Evolutionary conservation across 2,888 invertebrate genomes (phyloP).

Genomic region (Stramonita haemastoma): DNA sequence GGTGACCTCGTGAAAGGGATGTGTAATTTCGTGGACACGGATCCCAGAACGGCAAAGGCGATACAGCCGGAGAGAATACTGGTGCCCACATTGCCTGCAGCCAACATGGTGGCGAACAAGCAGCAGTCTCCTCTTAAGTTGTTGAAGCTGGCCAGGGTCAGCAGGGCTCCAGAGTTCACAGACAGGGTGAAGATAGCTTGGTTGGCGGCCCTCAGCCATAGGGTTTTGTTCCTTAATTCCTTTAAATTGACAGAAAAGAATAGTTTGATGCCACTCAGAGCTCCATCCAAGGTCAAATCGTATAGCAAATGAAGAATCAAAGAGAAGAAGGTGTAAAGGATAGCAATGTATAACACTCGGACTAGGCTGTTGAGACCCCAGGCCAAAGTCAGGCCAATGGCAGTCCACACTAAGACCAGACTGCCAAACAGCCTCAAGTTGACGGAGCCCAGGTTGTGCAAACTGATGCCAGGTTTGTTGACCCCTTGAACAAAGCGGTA

Average conservation of each 20-base stretch:
- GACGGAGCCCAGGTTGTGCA: neutral
- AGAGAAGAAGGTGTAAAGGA: neutral
- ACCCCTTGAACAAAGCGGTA: neutral
- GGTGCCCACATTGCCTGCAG: neutral
- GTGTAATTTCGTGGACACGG: neutral
- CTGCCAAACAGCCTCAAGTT: neutral
- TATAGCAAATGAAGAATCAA: neutral
- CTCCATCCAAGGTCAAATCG: neutral
- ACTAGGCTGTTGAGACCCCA: neutral
- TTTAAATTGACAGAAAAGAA: neutral
- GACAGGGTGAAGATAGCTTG: neutral
- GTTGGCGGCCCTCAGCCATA: neutral
- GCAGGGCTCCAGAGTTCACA: neutral
- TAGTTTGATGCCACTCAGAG: neutral
- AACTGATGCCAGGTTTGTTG: neutral
- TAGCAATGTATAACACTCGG: neutral
- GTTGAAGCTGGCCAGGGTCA: conserved; percentile 7
- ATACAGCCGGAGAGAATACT: neutral
- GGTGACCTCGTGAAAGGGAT: neutral
- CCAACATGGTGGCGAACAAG: neutral
- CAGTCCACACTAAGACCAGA: neutral
- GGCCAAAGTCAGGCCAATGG: neutral
- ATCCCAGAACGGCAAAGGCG: neutral
- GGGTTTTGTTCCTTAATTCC: neutral
- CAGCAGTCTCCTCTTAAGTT: neutral